Evolutionary conservation across 2,888 invertebrate species (phyloP).

Genomic region (Eucriotettix oculatus): DNA sequence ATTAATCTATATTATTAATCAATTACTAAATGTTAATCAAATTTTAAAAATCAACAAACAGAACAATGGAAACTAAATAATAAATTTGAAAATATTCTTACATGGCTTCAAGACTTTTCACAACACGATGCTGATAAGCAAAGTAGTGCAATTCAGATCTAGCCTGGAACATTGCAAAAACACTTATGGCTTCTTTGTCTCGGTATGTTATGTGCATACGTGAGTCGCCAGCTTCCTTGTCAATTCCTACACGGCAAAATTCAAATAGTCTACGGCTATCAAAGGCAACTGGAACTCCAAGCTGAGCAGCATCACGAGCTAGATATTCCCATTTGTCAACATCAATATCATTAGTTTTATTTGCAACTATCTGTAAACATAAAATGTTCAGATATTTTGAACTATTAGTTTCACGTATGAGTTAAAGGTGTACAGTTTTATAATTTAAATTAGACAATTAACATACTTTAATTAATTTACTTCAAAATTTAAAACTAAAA

Average conservation of each 20-base stretch:
- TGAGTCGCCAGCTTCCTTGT: neutral
- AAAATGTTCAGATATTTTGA: too few species aligned
- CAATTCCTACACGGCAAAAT: constrained; percentile 23
- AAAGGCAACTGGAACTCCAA: constrained; percentile 29
- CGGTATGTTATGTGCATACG: constrained; percentile 26
- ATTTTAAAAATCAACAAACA: too few species aligned
- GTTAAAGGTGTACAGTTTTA: too few species aligned
- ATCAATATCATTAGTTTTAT: constrained; percentile 38
- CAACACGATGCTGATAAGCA: constrained; percentile 32
- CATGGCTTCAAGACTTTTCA: constrained; percentile 29
- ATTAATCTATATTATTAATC: too few species aligned
- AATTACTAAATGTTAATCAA: too few species aligned
- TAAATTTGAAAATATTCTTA: constrained; percentile 16
- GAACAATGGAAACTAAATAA: too few species aligned
- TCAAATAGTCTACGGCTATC: constrained; percentile 28
- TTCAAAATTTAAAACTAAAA: too few species aligned
- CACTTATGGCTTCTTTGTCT: constrained; percentile 26
- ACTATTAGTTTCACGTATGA: too few species aligned
- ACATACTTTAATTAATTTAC: too few species aligned
- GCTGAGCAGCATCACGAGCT: constrained; percentile 34
- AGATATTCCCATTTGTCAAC: constrained; percentile 55
- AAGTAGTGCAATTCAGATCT: constrained; percentile 28
- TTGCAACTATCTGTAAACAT: constrained; percentile 34
- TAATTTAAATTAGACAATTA: too few species aligned
- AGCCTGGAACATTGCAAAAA: constrained; percentile 30